These are phyloP conservation scores for Cyprinodon diabolis DNA, from an alignment of 2,797 vertebrate genomes.

Conservation along the genomic window DNA sequence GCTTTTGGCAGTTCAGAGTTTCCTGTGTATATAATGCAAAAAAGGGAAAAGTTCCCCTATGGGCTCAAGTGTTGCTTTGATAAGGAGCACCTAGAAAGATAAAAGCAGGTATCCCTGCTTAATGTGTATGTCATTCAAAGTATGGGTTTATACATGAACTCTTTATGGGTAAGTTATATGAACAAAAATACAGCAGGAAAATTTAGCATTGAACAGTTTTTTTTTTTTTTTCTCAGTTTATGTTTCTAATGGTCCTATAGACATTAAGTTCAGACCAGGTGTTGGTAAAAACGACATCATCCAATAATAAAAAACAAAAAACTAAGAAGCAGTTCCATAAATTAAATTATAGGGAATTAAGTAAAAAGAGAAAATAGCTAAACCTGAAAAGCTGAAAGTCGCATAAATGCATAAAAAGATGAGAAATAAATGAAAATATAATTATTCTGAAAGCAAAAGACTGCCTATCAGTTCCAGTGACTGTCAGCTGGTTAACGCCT, in stretches of 20 bases:
- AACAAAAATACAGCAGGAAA: slow-evolving; percentile 11
- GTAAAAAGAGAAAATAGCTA: not conserved
- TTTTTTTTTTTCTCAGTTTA: not conserved
- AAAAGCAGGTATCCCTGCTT: slow-evolving; percentile 30
- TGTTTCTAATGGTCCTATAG: not conserved
- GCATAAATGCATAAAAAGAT: not conserved
- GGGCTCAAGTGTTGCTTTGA: slow-evolving; percentile 37
- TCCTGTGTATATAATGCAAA: slow-evolving; percentile 36
- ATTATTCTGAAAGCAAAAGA: not conserved
- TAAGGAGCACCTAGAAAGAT: slow-evolving; percentile 23
- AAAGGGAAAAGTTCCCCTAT: slow-evolving; percentile 35
- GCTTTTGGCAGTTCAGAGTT: slow-evolving; percentile 64
- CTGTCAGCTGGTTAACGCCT: not conserved
- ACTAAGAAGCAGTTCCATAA: not conserved
- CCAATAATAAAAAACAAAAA: not conserved
- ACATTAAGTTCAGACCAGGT: slow-evolving; percentile 1
- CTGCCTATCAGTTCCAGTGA: not conserved
- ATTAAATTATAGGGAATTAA: not conserved
- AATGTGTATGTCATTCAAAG: slow-evolving; percentile 42
- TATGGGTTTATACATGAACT: slow-evolving; percentile 33
- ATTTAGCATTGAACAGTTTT: not conserved
- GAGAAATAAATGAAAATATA: not conserved
- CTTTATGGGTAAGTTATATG: slow-evolving; percentile 6
- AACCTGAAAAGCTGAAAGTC: not conserved
- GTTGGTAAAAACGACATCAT: not conserved